Evolutionary conservation across 2,888 invertebrate species (phyloP).

Genomic region (Venustoraphidia nigricollis): DNA sequence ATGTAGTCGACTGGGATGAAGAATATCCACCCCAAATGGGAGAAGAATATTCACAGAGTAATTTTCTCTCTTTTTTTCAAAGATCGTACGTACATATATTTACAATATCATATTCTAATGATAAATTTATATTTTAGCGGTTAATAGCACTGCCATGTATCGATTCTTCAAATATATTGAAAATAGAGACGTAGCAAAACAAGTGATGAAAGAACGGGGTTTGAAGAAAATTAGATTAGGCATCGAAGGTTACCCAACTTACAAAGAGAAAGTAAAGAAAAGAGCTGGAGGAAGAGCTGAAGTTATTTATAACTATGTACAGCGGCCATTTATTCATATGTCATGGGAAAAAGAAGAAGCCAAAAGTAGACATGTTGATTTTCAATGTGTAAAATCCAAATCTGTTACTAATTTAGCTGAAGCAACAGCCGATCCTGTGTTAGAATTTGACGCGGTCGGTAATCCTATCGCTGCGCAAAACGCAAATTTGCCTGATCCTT

Average conservation of each 20-base stretch:
- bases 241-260: slow-evolving; percentile 98
- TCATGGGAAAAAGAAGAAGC: slow-evolving; percentile 99
- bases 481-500: slow-evolving; percentile 22
- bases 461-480: slow-evolving; percentile 26
- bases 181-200: slow-evolving; percentile 97
- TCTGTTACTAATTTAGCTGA: slow-evolving; percentile 94
- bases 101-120: not conserved
- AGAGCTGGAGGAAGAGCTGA: slow-evolving; percentile 90
- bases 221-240: slow-evolving; percentile 97
- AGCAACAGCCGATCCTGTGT: slow-evolving; percentile 80
- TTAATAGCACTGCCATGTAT: slow-evolving; percentile 89
- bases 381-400: slow-evolving; percentile 96
- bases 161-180: slow-evolving; percentile 99
- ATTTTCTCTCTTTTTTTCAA: slow-evolving; percentile 15
- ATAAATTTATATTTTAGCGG: slow-evolving; percentile 40
- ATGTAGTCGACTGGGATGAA: slow-evolving; percentile 95
- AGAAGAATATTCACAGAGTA: slow-evolving; percentile 94
- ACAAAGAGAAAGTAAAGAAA: slow-evolving; percentile 96
- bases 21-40: slow-evolving; percentile 99
- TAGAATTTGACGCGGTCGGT: slow-evolving; percentile 47
- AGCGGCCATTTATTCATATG: slow-evolving; percentile 97
- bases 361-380: slow-evolving; percentile 96
- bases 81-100: not conserved
- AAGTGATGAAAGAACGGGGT: slow-evolving; percentile 95
- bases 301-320: slow-evolving; percentile 99